Evolutionary conservation across 2,113 vertebrate species (phyloP).

Genomic region (Dipodomys merriami): DNA sequence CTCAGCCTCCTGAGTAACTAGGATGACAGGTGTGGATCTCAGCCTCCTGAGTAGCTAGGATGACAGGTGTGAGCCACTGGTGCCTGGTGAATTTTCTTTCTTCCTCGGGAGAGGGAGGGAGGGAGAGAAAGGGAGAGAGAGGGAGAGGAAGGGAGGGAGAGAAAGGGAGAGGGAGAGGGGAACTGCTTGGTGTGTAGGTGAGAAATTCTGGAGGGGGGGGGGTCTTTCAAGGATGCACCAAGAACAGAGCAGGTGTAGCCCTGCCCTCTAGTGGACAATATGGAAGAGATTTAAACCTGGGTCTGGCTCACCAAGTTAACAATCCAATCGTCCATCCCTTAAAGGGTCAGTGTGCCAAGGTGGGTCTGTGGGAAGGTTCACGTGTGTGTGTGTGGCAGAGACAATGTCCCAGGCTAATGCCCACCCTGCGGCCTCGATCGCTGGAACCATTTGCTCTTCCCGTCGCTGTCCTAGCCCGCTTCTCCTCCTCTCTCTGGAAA

Average conservation of each 20-base stretch:
- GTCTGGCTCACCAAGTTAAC: neutral
- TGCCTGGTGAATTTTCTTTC: neutral
- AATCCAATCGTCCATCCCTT: no score
- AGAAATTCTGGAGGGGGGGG: neutral
- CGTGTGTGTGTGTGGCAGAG: no score
- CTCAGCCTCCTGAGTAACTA: no score
- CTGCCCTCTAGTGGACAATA: conserved; percentile 69
- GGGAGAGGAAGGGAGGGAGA: neutral
- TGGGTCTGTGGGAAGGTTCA: neutral
- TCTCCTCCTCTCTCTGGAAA: neutral
- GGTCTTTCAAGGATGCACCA: neutral
- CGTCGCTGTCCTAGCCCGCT: neutral
- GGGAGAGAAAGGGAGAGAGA: neutral
- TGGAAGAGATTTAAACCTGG: neutral
- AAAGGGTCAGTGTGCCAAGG: no score
- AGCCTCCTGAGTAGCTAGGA: no score
- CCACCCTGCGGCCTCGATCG: neutral
- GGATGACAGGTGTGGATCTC: no score
- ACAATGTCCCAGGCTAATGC: neutral
- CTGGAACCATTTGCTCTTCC: neutral
- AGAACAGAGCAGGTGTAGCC: neutral
- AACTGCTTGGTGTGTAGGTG: no score
- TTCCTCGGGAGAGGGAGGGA: neutral
- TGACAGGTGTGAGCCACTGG: no score
- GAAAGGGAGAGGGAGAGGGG: neutral